A percentile compares a stretch with the other conserved stretches of the same genome.
phyloP scores from a whole-genome alignment of 2,797 vertebrate genomes.

The Macroramphosus scolopax region DNA sequence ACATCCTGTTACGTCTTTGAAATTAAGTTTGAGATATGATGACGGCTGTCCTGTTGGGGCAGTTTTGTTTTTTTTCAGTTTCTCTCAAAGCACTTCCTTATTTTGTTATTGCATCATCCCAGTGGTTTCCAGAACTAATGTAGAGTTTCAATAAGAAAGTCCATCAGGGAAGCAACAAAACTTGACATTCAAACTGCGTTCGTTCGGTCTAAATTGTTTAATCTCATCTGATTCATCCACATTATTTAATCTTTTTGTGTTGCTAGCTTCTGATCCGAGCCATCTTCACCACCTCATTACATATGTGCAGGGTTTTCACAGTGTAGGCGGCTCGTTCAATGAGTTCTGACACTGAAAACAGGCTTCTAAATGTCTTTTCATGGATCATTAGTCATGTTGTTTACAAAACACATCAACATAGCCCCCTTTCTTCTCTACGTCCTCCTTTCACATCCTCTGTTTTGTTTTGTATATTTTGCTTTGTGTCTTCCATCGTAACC shows the following conservation, averaged over 20 bases:
- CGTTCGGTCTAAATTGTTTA: no score
- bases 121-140: not conserved
- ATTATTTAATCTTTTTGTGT: constrained; percentile 6
- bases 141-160: no score
- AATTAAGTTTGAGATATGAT: no score
- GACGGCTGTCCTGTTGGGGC: not conserved
- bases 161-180: not conserved
- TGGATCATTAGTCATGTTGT: constrained; percentile 30
- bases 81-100: not conserved
- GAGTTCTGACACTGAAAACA: constrained; percentile 19
- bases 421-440: no score
- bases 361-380: constrained; percentile 40
- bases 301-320: constrained; percentile 20
- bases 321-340: constrained; percentile 19
- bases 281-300: constrained; percentile 9
- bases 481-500: no score
- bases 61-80: not conserved
- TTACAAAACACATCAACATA: constrained; percentile 34
- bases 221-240: no score
- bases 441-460: no score
- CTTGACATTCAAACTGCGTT: not conserved
- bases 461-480: no score
- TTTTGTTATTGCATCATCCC: not conserved
- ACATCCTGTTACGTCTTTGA: no score
- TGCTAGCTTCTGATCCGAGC: constrained; percentile 21